Evolutionary conservation across 2,113 vertebrate species (phyloP), one percentile per base, ranked within the genome.

Genomic region (Cynocephalus volans): DNA sequence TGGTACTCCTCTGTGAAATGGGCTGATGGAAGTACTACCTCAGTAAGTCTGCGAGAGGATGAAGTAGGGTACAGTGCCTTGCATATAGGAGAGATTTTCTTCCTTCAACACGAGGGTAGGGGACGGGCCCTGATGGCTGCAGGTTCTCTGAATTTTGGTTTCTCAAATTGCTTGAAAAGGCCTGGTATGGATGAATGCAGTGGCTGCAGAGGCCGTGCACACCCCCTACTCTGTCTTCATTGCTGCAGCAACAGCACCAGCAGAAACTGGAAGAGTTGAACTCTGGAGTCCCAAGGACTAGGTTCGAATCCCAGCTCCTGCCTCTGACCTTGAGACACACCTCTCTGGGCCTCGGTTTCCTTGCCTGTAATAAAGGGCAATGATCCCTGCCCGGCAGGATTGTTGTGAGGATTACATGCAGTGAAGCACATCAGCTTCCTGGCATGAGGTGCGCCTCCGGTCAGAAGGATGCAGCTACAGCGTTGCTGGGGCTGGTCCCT

Each of bases 51-150:
- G 31, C 21, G 73, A 28, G 48, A 58, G 54, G 41, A 31, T 73
- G 33, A 33, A 70, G 23, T 33, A 15, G 41, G 28, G 41, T 69
- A 3, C 8, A n/a, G 56, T 24, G 45, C 17, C 48, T 75, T 28
- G 45, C n/a, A 13, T n/a, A 12, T 14, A 70, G 65, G 31, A 56
- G 10, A 23, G 52, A 56, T 28, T n/a, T 87, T n/a, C 75, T 83
- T 62, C 62, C 26, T 41, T 48, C 1, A 0, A 17, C 5, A 6
- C 10, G 0, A 0, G 36, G 60, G 5, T 31, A 41, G 26, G 26
- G n/a, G 48, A 33, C 62, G 31, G 23, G 48, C 36, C 36, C 48
- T 6, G 17, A 0, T 15, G 19, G 58, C 8, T 36, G 36, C 54
- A 45, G 33, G 65, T 60, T 72, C 48, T 67, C 73, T 28, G 72